Conservation (phyloP, 2,888 invertebrate genomes). For the Neocrepidodera transversa region DNA sequence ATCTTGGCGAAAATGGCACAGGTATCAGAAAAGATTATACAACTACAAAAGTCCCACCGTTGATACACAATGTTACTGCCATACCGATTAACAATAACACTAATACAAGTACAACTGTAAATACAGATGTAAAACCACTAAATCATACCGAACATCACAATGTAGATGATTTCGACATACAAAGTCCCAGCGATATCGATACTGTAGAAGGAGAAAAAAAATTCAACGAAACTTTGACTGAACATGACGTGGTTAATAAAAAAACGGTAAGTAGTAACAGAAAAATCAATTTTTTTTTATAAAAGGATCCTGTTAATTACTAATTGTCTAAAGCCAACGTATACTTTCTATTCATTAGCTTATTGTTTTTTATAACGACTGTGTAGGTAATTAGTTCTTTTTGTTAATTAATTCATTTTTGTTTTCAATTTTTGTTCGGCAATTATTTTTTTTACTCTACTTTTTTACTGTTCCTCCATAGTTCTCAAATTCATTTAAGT, state of each 20-base stretch:
- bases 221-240: conserved; percentile 58
- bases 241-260: conserved; percentile 61
- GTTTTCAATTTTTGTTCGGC: no score
- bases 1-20: conserved; percentile 63
- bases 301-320: no score
- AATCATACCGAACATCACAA: conserved; percentile 27
- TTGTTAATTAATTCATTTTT: no score
- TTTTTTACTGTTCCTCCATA: no score
- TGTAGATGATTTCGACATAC: conserved; percentile 39
- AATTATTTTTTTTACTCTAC: no score
- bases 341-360: no score
- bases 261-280: conserved; percentile 50
- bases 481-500: no score
- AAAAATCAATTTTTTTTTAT: no score
- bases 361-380: no score
- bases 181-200: conserved; percentile 50
- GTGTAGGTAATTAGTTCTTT: no score
- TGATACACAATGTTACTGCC: conserved; percentile 15
- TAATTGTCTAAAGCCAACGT: no score
- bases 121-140: conserved; percentile 5
- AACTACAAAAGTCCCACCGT: conserved; percentile 21
- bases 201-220: conserved; percentile 49
- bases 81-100: neutral
- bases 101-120: neutral
- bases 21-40: conserved; percentile 56